Evolutionary conservation across 2,797 vertebrate species (phyloP).

Genomic region (Acipenser transmontanus): DNA sequence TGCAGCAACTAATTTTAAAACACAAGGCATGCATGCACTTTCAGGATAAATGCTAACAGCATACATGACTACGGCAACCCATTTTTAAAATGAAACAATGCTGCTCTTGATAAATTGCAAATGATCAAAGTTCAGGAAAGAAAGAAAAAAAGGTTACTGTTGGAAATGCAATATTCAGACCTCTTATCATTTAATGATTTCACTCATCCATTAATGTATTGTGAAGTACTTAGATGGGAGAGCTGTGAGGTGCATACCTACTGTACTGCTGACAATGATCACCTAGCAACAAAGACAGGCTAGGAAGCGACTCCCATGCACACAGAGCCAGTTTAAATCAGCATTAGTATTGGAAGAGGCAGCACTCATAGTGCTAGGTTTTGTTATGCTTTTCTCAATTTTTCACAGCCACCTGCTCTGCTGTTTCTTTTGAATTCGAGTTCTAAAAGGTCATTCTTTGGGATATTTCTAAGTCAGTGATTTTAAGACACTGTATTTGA

Average conservation of each 20-base stretch:
- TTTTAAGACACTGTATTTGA: no score
- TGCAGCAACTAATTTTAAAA: no score
- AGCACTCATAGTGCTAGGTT: background rate
- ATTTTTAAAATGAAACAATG: background rate
- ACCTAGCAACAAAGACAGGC: no score
- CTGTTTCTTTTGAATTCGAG: no score
- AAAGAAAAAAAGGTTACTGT: background rate
- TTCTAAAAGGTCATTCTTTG: no score
- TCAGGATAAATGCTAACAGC: no score
- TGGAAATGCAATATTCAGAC: slow-evolving; percentile 1
- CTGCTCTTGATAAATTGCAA: slow-evolving; percentile 6
- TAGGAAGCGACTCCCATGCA: background rate
- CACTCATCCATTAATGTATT: slow-evolving; percentile 3
- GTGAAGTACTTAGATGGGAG: background rate
- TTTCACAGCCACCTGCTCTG: no score
- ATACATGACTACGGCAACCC: no score
- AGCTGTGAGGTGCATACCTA: background rate
- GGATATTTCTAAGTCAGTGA: no score
- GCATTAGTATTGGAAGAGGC: background rate
- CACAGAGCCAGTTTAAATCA: background rate
- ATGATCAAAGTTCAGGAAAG: background rate
- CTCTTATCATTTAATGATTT: slow-evolving; percentile 11
- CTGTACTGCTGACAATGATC: background rate
- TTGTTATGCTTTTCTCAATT: no score
- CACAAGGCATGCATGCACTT: no score